Percentiles rank a stretch among this genome's conserved stretches.
phyloP scores from a whole-genome alignment of 2,113 vertebrate genomes.

The Crotalus helleri region DNA sequence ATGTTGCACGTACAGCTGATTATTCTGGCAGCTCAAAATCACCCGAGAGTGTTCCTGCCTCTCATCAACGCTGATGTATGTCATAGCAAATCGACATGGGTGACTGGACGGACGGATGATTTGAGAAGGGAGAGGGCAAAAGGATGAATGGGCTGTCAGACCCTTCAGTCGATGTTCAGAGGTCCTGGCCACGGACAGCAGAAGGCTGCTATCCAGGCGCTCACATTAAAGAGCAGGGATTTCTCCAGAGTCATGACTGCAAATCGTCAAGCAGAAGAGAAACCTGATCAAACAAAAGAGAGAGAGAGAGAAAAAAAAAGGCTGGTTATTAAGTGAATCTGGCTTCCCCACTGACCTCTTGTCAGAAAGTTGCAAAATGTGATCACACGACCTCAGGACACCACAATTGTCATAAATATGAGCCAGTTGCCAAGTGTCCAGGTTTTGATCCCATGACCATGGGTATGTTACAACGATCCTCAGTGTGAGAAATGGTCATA shows the following conservation, averaged over 20 bases:
- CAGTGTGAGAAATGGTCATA: too few species aligned
- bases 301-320: too few species aligned
- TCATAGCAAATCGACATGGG: conserved; percentile 71
- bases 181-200: conserved; percentile 73
- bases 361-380: too few species aligned
- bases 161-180: conserved; percentile 73
- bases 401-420: too few species aligned
- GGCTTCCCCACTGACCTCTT: too few species aligned
- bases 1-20: conserved; percentile 75
- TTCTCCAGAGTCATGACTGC: conserved; percentile 62
- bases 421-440: too few species aligned
- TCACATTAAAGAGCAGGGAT: conserved; percentile 76
- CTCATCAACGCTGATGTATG: conserved; percentile 70
- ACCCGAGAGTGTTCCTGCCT: conserved; percentile 71
- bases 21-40: conserved; percentile 77
- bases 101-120: conserved; percentile 59
- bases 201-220: conserved; percentile 66
- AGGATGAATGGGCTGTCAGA: conserved; percentile 65
- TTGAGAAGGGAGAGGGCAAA: conserved; percentile 46
- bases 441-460: too few species aligned
- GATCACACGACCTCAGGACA: too few species aligned
- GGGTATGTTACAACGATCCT: too few species aligned
- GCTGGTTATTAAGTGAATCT: too few species aligned
- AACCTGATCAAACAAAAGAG: conserved; percentile 63
- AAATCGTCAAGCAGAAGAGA: conserved; percentile 52